phyloP scores from a whole-genome alignment of 2,797 vertebrate genomes.

The Picus viridis region DNA sequence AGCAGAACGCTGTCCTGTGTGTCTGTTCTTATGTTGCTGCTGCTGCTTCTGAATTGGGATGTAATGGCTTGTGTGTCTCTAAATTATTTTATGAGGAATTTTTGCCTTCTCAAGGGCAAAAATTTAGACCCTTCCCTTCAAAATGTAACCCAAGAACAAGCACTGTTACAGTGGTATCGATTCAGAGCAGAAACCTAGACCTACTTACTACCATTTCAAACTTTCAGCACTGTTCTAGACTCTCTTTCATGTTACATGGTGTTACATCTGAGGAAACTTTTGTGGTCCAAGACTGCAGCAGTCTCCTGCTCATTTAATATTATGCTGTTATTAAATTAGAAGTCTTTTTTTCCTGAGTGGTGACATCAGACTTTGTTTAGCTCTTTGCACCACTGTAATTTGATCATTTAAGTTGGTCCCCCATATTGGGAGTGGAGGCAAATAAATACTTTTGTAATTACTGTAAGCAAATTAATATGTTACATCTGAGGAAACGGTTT shows the following conservation, averaged over 20 bases:
- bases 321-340: too few relatives aligned
- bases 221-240: not conserved
- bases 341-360: not conserved
- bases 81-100: not conserved
- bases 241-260: not conserved
- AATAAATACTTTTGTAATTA: not conserved
- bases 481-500: not conserved
- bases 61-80: not conserved
- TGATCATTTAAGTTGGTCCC: not conserved
- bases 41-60: not conserved
- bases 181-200: not conserved
- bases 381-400: not conserved
- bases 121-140: not conserved
- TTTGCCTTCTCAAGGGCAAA: not conserved
- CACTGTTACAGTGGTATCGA: not conserved
- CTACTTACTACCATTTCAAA: not conserved
- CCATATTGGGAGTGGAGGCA: not conserved
- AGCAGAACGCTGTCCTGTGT: conserved; percentile 25
- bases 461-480: not conserved
- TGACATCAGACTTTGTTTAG: not conserved
- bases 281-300: too few relatives aligned
- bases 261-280: too few relatives aligned
- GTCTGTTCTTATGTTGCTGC: not conserved
- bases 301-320: too few relatives aligned
- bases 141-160: not conserved